phyloP scores from a whole-genome alignment of 2,888 invertebrate species.

The Orthosia gracilis region DNA sequence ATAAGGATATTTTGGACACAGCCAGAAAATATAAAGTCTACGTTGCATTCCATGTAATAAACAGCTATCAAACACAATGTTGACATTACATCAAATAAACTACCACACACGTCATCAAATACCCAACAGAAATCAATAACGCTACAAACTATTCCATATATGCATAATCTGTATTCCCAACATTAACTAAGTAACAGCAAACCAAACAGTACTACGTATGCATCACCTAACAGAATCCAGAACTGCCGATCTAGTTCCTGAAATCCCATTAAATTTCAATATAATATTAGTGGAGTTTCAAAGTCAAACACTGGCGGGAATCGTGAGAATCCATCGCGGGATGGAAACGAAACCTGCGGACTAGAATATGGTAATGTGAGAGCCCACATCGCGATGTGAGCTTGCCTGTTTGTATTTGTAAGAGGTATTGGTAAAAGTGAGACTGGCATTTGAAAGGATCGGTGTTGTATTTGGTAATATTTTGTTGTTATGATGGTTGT shows the following conservation, averaged over 20 bases:
- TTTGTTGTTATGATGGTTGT: conserved; percentile 8
- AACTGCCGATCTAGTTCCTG: conserved; percentile 53
- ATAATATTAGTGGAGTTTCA: conserved; percentile 64
- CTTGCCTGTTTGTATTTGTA: conserved; percentile 44
- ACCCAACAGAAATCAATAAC: not conserved
- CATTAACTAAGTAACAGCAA: conserved; percentile 43
- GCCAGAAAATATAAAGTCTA: not conserved
- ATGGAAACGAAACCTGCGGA: conserved; percentile 48
- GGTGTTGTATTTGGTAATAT: conserved; percentile 11
- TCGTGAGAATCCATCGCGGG: conserved; percentile 40
- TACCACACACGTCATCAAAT: not conserved
- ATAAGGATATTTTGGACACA: not conserved
- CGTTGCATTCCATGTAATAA: not conserved
- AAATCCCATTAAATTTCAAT: conserved; percentile 66
- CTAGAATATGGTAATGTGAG: conserved; percentile 61
- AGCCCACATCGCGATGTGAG: conserved; percentile 46
- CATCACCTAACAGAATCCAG: conserved; percentile 36
- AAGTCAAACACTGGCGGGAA: conserved; percentile 60
- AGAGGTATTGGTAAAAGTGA: conserved; percentile 38
- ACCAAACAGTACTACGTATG: conserved; percentile 28
- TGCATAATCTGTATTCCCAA: conserved; percentile 8
- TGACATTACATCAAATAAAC: not conserved
- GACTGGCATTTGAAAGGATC: not conserved
- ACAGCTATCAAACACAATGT: not conserved
- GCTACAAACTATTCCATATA: not conserved